These are phyloP conservation scores for Eubasilissa regina DNA, from an alignment of 1,140 invertebrate genomes.

Conservation along the genomic window DNA sequence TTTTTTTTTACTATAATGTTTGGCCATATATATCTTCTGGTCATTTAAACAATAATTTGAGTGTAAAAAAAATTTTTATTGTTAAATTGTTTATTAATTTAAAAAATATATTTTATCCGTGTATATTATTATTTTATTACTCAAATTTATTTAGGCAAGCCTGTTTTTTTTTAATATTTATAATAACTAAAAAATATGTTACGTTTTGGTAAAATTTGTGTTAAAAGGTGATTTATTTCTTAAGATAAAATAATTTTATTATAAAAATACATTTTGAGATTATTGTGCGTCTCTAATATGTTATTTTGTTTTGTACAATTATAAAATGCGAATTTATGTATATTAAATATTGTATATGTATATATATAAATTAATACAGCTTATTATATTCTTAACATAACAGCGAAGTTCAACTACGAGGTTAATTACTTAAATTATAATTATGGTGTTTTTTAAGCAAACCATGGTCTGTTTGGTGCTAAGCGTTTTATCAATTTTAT, in stretches of 20 bases:
- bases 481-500: too few relatives aligned
- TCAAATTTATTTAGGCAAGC: neutral
- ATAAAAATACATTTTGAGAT: too few relatives aligned
- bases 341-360: neutral
- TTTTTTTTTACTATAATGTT: neutral
- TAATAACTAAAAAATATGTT: neutral
- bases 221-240: constrained; percentile 12
- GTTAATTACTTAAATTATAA: too few relatives aligned
- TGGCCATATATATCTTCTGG: constrained; percentile 16
- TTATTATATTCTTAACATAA: too few relatives aligned
- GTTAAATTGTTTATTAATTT: neutral
- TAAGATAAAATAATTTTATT: neutral
- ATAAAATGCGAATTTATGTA: neutral
- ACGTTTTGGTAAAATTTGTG: neutral
- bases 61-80: neutral
- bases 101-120: neutral
- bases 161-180: neutral
- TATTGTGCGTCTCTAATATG: neutral
- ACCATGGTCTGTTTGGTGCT: too few relatives aligned
- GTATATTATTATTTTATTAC: neutral
- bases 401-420: too few relatives aligned
- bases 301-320: neutral
- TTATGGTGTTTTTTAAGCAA: too few relatives aligned
- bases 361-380: too few relatives aligned
- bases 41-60: constrained; percentile 7